These are phyloP conservation scores for Hylomyscus alleni DNA, from an alignment of 2,797 vertebrate species.

Conservation along the genomic window DNA sequence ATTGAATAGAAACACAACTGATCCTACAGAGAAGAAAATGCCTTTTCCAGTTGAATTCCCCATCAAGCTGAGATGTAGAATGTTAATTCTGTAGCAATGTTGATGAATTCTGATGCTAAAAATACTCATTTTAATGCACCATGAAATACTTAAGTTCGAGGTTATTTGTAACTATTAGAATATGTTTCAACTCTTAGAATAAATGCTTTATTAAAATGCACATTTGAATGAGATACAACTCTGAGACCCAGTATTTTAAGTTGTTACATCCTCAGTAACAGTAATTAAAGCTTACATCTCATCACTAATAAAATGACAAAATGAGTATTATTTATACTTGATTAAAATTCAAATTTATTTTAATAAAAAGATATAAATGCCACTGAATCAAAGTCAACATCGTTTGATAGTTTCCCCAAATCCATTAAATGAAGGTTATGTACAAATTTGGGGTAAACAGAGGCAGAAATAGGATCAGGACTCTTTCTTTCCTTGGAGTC, in stretches of 20 bases:
- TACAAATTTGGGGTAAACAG: background rate
- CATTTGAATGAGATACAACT: conserved; percentile 73
- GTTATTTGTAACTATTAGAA: conserved; percentile 83
- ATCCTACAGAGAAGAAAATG: conserved; percentile 78
- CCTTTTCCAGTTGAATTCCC: conserved; percentile 79
- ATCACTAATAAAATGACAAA: conserved; percentile 70
- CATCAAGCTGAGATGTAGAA: conserved; percentile 78
- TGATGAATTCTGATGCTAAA: conserved; percentile 81
- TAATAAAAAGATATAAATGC: conserved; percentile 29
- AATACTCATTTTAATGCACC: conserved; percentile 81
- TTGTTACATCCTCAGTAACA: conserved; percentile 64
- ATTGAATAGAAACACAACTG: conserved; percentile 80
- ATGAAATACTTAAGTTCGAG: conserved; percentile 77
- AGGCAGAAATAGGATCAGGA: background rate
- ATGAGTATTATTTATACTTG: conserved; percentile 64
- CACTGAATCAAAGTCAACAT: background rate
- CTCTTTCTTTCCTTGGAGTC: background rate
- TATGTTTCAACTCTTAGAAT: conserved; percentile 78
- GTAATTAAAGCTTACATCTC: conserved; percentile 77
- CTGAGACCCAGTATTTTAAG: conserved; percentile 64
- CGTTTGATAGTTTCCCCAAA: background rate
- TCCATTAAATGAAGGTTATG: background rate
- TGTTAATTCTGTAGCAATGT: conserved; percentile 77
- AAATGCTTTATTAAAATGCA: conserved; percentile 85
- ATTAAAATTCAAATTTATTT: conserved; percentile 75